Conservation (phyloP, 1,140 invertebrate species). For the Notospermus geniculatus region DNA sequence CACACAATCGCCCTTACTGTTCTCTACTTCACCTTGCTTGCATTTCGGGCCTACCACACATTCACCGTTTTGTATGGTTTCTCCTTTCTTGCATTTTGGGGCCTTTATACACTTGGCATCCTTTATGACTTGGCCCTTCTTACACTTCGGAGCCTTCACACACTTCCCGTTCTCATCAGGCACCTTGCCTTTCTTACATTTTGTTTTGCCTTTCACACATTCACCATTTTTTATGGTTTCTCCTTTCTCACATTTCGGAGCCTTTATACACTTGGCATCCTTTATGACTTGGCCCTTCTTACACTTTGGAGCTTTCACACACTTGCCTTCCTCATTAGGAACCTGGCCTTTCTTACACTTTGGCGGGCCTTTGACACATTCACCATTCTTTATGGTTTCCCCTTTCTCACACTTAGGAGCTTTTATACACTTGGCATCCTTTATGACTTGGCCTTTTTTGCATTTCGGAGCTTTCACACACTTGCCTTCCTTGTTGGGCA, state of each 20-base stretch:
- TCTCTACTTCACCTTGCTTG: background rate
- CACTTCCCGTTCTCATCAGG: background rate
- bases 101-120: constrained; percentile 6
- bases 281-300: background rate
- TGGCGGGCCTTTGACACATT: background rate
- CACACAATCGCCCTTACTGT: constrained; percentile 1
- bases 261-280: background rate
- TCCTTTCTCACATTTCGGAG: background rate
- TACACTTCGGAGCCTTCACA: background rate
- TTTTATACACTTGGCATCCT: background rate
- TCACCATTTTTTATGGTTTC: background rate
- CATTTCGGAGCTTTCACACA: constrained; percentile 2
- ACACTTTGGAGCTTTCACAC: constrained; percentile 4
- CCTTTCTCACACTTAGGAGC: background rate
- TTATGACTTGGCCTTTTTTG: background rate
- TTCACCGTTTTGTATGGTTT: background rate
- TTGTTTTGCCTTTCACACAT: background rate
- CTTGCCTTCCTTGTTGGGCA: background rate
- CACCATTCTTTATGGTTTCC: background rate
- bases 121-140: constrained; percentile 1
- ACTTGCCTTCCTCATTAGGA: background rate
- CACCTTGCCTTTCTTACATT: background rate
- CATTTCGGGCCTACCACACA: constrained; percentile 3
- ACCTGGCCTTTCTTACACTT: background rate
- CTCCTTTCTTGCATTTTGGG: constrained; percentile 4